A percentile compares a stretch with the other conserved stretches of the same genome.
Evolutionary conservation across 2,113 vertebrate genomes (phyloP).

Genomic region (Catharus fuscescens): DNA sequence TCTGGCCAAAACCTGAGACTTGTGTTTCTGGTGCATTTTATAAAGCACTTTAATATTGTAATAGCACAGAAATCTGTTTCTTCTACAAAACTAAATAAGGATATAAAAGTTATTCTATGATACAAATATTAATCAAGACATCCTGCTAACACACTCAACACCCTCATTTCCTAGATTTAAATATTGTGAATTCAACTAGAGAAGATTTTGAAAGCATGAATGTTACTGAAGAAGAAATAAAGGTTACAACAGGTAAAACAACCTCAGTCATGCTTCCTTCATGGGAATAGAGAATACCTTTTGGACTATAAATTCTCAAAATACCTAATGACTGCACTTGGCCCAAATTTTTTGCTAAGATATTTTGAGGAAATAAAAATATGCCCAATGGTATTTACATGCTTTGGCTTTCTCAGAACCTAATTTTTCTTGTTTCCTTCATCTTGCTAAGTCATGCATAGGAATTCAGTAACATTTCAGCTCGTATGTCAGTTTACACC

Average conservation of each 20-base stretch:
- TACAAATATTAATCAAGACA: neutral
- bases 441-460: neutral
- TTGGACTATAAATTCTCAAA: neutral
- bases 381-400: neutral
- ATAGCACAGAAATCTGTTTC: neutral
- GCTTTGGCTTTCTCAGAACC: neutral
- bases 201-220: neutral
- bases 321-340: neutral
- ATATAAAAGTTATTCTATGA: neutral
- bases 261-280: neutral
- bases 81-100: neutral
- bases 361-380: neutral
- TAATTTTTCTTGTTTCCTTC: neutral
- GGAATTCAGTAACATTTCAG: neutral
- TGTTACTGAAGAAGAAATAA: neutral
- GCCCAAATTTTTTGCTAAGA: neutral
- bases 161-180: conserved; percentile 32
- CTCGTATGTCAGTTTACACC: neutral
- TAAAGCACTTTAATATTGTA: neutral
- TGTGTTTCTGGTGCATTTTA: neutral
- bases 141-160: neutral
- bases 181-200: neutral
- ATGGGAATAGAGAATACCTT: neutral
- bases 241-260: conserved; percentile 22
- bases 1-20: neutral